phyloP scores from a whole-genome alignment of 2,797 vertebrate genomes.

The Catamblyrhynchus diadema region DNA sequence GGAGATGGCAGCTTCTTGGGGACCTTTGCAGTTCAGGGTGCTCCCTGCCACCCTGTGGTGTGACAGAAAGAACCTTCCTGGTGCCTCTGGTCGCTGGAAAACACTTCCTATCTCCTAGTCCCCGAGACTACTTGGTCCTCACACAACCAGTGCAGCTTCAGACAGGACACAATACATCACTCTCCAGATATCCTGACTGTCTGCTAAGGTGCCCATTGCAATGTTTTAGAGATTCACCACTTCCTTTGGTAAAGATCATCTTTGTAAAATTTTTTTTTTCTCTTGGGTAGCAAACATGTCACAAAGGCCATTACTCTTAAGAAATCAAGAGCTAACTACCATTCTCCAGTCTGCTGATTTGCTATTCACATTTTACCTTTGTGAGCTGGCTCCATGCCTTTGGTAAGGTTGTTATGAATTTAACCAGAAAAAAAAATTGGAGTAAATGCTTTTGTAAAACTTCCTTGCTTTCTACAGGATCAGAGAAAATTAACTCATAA shows the following conservation, averaged over 20 bases:
- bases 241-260: neutral
- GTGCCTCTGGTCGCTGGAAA: neutral
- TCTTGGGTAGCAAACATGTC: neutral
- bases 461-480: neutral
- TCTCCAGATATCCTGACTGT: neutral
- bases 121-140: neutral
- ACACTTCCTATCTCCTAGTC: neutral
- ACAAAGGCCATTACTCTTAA: neutral
- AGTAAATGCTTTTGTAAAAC: neutral
- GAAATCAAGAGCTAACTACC: neutral
- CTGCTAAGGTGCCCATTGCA: neutral
- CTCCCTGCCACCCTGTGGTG: neutral
- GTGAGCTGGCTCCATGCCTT: neutral
- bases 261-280: neutral
- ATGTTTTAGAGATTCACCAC: neutral
- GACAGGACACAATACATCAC: neutral
- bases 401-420: neutral
- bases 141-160: neutral
- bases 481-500: neutral
- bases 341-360: neutral
- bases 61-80: neutral
- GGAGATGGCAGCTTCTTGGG: neutral
- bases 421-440: neutral
- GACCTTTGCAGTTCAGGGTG: neutral
- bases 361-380: neutral